A percentile compares a stretch with the other conserved stretches of the same genome.
phyloP scores from a whole-genome alignment of 1,140 invertebrate genomes.

The Anagrus nilaparvatae region DNA sequence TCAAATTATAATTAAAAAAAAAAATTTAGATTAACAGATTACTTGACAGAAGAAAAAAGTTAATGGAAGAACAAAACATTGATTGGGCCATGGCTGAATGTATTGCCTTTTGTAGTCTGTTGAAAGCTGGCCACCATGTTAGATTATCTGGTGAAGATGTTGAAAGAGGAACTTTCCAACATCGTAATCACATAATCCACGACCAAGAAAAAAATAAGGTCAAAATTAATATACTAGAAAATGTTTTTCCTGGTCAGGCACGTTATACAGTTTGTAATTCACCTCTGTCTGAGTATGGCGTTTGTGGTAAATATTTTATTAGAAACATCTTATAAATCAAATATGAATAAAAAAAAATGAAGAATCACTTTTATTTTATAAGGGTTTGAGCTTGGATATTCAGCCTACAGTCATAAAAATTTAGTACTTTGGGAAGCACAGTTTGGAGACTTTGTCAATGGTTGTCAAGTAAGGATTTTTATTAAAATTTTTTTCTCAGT shows the following conservation, averaged over 20 bases:
- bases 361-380: constrained; percentile 3
- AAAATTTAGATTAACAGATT: constrained; percentile 29
- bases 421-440: constrained; percentile 84
- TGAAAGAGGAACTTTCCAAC: constrained; percentile 75
- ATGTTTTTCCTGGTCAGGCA: constrained; percentile 63
- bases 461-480: constrained; percentile 45
- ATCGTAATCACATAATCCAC: constrained; percentile 74
- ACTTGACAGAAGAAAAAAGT: constrained; percentile 52
- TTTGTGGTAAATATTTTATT: constrained; percentile 46
- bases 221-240: constrained; percentile 49
- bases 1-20: constrained; percentile 5
- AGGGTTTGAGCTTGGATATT: constrained; percentile 79
- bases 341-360: too few relatives aligned
- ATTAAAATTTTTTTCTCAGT: too few relatives aligned
- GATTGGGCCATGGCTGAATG: constrained; percentile 85
- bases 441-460: constrained; percentile 86
- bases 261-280: constrained; percentile 72
- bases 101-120: constrained; percentile 68
- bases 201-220: constrained; percentile 68
- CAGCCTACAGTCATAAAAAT: constrained; percentile 68
- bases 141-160: constrained; percentile 77
- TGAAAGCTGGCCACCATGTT: constrained; percentile 51
- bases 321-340: too few relatives aligned
- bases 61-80: constrained; percentile 52
- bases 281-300: constrained; percentile 70